A percentile compares a stretch with the other conserved stretches of the same genome.
These are phyloP conservation scores for Coranthus polyacanthus DNA, from an alignment of 2,797 vertebrate genomes.

Conservation along the genomic window DNA sequence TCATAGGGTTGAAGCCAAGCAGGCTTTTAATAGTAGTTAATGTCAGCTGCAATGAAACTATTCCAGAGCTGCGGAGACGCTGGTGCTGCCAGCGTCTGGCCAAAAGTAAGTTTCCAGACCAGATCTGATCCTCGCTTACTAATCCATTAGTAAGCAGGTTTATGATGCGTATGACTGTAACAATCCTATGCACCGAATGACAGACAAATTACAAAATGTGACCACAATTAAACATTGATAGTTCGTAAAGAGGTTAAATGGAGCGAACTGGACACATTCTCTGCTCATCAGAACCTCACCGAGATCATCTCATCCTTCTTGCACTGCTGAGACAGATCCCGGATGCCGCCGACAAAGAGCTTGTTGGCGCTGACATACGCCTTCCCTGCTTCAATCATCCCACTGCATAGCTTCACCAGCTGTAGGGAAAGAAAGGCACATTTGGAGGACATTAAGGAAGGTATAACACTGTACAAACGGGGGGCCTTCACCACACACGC, in stretches of 20 bases:
- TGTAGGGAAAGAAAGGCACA: conserved; percentile 61
- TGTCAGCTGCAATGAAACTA: conserved; percentile 69
- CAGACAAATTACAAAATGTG: conserved; percentile 2
- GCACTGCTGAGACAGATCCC: conserved; percentile 97
- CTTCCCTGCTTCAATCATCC: conserved; percentile 96
- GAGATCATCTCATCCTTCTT: conserved; percentile 95
- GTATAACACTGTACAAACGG: too few species aligned
- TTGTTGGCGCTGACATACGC: conserved; percentile 94
- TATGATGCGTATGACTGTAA: conserved; percentile 2
- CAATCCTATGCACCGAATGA: neutral
- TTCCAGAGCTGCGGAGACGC: conserved; percentile 23
- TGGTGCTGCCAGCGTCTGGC: conserved; percentile 9
- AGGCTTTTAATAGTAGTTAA: conserved; percentile 76
- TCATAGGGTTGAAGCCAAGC: conserved; percentile 63
- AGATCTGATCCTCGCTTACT: conserved; percentile 57
- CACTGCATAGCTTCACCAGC: conserved; percentile 97
- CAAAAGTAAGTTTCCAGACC: conserved; percentile 55
- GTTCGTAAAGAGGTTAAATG: neutral
- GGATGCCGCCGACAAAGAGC: conserved; percentile 93
- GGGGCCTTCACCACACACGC: conserved; percentile 1
- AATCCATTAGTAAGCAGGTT: conserved; percentile 69
- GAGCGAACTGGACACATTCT: neutral
- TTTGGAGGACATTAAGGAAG: neutral
- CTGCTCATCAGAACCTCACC: conserved; percentile 80
- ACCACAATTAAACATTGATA: neutral